Percentiles rank a stretch among this genome's conserved stretches.
Conservation (phyloP, 2,113 vertebrate species). For the Perognathus longimembris region DNA sequence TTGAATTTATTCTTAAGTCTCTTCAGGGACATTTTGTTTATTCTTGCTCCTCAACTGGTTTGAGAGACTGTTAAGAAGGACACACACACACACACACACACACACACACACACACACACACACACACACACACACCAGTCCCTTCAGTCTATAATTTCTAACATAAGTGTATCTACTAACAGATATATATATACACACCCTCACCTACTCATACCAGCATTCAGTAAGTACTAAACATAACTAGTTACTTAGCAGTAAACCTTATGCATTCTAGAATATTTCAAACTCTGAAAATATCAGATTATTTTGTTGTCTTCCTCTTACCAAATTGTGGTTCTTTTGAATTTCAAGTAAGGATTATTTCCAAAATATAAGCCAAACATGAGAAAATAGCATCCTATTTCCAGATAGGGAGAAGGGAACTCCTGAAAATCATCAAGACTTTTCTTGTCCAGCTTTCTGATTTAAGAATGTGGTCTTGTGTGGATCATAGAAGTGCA, state of each 20-base stretch:
- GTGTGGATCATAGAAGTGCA: neutral
- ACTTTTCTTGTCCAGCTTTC: neutral
- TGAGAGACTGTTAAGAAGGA: neutral
- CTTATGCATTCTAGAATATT: neutral
- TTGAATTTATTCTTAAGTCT: conserved; percentile 53
- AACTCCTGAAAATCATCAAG: neutral
- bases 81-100: neutral
- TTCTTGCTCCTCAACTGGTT: neutral
- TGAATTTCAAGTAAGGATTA: conserved; percentile 40
- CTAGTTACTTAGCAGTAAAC: conserved; percentile 8
- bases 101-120: too few species aligned
- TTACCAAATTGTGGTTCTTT: conserved; percentile 3
- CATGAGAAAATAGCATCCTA: neutral
- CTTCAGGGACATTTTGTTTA: neutral
- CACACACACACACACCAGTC: neutral
- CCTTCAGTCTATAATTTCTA: neutral
- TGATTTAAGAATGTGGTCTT: conserved; percentile 4
- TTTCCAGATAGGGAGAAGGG: neutral
- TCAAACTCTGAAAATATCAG: conserved; percentile 2
- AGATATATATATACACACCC: neutral
- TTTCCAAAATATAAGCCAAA: conserved; percentile 21
- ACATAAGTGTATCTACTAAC: neutral
- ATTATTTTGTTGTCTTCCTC: conserved; percentile 8
- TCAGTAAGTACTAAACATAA: neutral
- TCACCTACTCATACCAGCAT: neutral